Conservation (phyloP, 53 echinoderm and acorn worm genomes). For the Holothuria leucospilota region DNA sequence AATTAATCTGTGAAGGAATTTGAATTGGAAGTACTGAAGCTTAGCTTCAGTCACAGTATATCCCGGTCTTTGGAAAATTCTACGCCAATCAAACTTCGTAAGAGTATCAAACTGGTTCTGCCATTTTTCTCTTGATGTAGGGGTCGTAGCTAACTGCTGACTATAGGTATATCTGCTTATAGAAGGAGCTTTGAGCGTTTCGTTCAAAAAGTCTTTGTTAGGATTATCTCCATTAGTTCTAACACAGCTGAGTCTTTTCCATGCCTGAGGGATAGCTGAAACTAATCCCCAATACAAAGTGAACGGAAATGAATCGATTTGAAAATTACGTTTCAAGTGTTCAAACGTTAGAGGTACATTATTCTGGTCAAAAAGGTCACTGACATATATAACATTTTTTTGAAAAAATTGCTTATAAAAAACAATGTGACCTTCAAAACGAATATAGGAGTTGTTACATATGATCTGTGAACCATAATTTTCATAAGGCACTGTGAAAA, state of each 20-base stretch:
- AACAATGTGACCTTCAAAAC: not conserved
- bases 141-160: too few relatives aligned
- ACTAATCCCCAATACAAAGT: conserved; percentile 15
- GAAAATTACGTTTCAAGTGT: not conserved
- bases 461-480: not conserved
- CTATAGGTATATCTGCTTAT: too few relatives aligned
- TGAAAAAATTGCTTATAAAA: not conserved
- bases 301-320: not conserved
- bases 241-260: not conserved
- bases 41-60: too few relatives aligned
- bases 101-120: too few relatives aligned
- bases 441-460: conserved; percentile 8
- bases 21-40: not conserved
- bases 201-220: too few relatives aligned
- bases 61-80: too few relatives aligned
- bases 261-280: not conserved
- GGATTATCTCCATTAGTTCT: too few relatives aligned
- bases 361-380: conserved; percentile 4
- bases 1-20: not conserved
- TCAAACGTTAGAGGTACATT: not conserved
- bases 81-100: not conserved
- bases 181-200: too few relatives aligned
- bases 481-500: not conserved
- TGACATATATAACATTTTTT: not conserved
- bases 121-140: too few relatives aligned